These are phyloP conservation scores for mouse (Mus musculus) DNA, from an alignment of 2,113 vertebrate genomes.

Conservation along the genomic window DNA sequence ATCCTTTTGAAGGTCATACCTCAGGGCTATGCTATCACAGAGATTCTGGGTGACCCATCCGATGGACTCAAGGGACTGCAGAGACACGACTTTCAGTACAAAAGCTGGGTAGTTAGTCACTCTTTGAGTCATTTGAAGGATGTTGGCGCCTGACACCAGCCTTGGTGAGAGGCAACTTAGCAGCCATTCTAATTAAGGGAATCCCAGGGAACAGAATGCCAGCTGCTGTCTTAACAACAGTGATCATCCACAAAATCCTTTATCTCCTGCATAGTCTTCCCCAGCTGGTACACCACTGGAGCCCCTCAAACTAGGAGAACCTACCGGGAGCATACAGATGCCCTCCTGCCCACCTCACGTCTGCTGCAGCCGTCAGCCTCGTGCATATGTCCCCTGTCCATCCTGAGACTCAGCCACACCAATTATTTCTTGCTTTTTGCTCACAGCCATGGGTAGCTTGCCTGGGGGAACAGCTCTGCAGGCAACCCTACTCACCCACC, in stretches of 20 bases:
- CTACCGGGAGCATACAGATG: accelerated
- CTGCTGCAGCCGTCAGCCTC: background rate
- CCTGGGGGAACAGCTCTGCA: background rate
- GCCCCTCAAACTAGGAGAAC: accelerated
- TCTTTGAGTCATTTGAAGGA: background rate
- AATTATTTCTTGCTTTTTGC: background rate
- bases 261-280: background rate
- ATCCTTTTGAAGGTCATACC: background rate
- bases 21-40: no score
- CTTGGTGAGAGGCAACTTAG: background rate
- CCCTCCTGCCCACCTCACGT: accelerated
- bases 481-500: accelerated
- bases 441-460: accelerated
- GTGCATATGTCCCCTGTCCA: accelerated
- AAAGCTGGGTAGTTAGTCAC: background rate
- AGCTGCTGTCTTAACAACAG: accelerated
- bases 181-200: background rate
- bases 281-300: accelerated
- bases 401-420: accelerated
- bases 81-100: background rate
- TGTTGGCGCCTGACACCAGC: background rate
- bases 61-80: background rate
- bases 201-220: background rate
- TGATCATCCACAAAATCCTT: accelerated
- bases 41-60: background rate